Evolutionary conservation across 2,113 vertebrate species (phyloP).

Genomic region (Dolichotis patagonum): DNA sequence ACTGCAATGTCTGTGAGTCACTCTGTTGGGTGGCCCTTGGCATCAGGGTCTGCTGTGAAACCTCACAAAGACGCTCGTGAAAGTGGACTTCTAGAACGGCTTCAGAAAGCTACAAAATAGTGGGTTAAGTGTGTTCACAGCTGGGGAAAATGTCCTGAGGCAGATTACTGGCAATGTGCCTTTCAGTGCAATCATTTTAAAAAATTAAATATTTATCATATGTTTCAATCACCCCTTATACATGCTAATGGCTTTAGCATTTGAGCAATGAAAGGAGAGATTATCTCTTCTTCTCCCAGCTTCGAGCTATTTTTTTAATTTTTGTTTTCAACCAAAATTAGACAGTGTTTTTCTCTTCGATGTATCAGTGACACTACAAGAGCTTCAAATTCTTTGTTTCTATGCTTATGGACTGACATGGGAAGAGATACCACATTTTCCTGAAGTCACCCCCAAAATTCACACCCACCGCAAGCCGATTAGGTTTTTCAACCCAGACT

Average conservation of each 20-base stretch:
- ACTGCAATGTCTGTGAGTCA: accelerated
- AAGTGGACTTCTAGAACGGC: neutral
- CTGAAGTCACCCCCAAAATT: conserved; percentile 79
- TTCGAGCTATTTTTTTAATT: neutral
- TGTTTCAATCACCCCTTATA: neutral
- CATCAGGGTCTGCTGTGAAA: neutral
- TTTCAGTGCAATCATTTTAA: neutral
- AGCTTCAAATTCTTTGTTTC: neutral
- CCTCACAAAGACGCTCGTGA: neutral
- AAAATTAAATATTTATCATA: neutral
- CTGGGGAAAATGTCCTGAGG: neutral
- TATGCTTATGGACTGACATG: neutral
- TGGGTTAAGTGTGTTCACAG: neutral
- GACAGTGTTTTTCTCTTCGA: neutral
- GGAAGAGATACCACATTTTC: conserved; percentile 46
- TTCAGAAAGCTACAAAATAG: neutral
- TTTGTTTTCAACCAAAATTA: neutral
- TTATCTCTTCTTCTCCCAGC: neutral
- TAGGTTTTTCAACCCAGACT: conserved; percentile 82
- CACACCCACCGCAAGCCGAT: conserved; percentile 68
- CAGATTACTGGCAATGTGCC: neutral
- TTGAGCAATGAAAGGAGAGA: neutral
- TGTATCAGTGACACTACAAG: neutral
- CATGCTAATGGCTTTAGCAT: neutral
- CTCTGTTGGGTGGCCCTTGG: neutral